Evolutionary conservation across 2,888 invertebrate genomes (phyloP), one percentile per base, ranked within the genome.

Genomic region (Macropis europaea): DNA sequence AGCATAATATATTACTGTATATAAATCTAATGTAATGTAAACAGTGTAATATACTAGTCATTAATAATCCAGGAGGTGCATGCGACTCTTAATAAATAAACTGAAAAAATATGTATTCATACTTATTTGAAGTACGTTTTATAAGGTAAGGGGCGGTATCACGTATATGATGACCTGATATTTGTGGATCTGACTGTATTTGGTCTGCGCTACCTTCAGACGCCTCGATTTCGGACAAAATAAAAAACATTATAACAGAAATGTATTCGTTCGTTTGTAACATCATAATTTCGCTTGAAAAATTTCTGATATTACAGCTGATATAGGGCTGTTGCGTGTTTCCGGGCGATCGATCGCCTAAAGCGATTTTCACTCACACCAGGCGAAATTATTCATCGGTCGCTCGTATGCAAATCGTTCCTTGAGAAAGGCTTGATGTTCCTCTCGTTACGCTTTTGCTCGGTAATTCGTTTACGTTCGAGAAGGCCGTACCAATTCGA

Each of bases 311-410:
- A 40, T 48, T 30, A 47, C 28, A 36, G 11, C 7, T 2, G 48
- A 7, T 1, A 26, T 22, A 36, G 13, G 2, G 24, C 40, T 13
- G 13, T 62, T 7, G 54, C 61, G 42, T 68, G 54, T 22, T 34
- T 32, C 6, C 34, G 13, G 4, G 47, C 34, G 42, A 68, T 68
- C 61, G 62, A 54, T 62, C 53, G 38, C 43, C 24, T 2, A 2
- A 5, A 32, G 48, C 28, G 40, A 68, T 68, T 62, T 62, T 68
- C 61, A 62, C 30, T 54, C 54, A 22, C 15, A 9, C n/a, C 11
- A 7, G 9, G 28, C 42, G 34, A 54, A 54, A 68, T 68, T 68
- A 68, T 68, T 68, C 67, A 68, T 62, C 42, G 38, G 40, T 5
- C 28, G 34, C 40, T 45, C 42, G 40, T 17, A 68, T 62, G 48